Percentiles rank a stretch among this genome's conserved stretches.
Evolutionary conservation across 1,140 invertebrate genomes (phyloP).

Genomic region (Drosophila orosa): DNA sequence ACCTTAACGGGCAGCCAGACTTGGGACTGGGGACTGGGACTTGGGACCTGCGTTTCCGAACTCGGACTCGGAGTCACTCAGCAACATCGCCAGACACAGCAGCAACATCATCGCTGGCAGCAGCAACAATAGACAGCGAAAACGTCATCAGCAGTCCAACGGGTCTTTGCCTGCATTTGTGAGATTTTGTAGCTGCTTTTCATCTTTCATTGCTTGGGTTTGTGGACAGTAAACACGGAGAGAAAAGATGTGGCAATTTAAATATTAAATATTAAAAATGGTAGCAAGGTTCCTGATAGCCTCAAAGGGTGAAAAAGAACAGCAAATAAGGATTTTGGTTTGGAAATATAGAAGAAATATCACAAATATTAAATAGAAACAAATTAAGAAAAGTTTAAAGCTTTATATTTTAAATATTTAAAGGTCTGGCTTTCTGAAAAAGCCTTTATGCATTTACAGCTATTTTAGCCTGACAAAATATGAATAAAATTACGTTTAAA

Average conservation of each 20-base stretch:
- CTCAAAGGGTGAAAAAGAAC: not conserved
- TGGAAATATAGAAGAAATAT: not conserved
- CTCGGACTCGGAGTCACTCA: conserved; percentile 39
- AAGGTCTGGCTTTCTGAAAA: not conserved
- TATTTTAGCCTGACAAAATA: not conserved
- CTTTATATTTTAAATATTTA: not conserved
- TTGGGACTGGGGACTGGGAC: conserved; percentile 16
- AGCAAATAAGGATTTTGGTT: not conserved
- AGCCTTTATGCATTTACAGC: not conserved
- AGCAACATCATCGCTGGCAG: conserved; percentile 15
- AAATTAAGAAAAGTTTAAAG: not conserved
- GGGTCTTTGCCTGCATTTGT: conserved; percentile 51
- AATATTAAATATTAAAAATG: fast-evolving
- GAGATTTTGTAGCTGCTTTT: conserved; percentile 48
- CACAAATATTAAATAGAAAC: not conserved
- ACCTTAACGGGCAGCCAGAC: conserved; percentile 49
- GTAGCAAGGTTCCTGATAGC: too few relatives aligned
- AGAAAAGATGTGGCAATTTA: not conserved
- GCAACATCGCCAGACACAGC: conserved; percentile 18
- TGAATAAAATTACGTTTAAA: not conserved
- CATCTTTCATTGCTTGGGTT: conserved; percentile 43
- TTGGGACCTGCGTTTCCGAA: conserved; percentile 16
- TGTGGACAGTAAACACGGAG: conserved; percentile 22
- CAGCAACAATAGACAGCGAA: conserved; percentile 44
- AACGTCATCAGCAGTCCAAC: conserved; percentile 55